A percentile compares a stretch with the other conserved stretches of the same genome.
Evolutionary conservation across 2,113 vertebrate species (phyloP).

Genomic region (Gallinago paraguaiae): DNA sequence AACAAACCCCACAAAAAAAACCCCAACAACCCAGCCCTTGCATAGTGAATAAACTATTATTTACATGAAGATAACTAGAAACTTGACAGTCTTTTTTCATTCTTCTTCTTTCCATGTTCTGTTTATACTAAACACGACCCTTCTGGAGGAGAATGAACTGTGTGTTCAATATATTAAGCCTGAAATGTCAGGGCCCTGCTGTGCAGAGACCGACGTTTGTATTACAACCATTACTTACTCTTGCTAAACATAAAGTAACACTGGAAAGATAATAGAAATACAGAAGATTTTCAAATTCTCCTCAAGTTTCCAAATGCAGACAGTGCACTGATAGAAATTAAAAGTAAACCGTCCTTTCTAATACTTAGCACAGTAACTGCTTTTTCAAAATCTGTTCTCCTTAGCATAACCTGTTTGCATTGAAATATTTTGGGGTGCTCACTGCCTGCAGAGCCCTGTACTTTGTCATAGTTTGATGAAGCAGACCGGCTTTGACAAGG

Average conservation of each 20-base stretch:
- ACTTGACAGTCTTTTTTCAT: neutral
- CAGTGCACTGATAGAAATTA: neutral
- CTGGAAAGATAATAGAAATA: neutral
- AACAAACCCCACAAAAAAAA: too few relatives aligned
- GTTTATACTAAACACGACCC: neutral
- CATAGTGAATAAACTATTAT: neutral
- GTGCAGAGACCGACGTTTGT: neutral
- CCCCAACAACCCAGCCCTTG: too few relatives aligned
- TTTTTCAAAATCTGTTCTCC: neutral
- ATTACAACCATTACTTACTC: neutral
- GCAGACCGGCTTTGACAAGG: slow-evolving; percentile 39
- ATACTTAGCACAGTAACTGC: neutral
- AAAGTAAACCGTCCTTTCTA: neutral
- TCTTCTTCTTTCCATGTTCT: neutral
- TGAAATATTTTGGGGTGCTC: slow-evolving; percentile 14
- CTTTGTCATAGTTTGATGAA: slow-evolving; percentile 36
- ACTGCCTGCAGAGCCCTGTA: slow-evolving; percentile 5
- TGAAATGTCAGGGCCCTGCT: neutral
- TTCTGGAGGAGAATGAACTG: neutral
- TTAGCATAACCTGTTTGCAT: neutral
- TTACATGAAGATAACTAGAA: neutral
- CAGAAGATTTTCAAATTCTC: neutral
- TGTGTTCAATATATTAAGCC: neutral
- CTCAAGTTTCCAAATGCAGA: neutral
- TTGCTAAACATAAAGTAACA: neutral